Conservation (phyloP, 2,888 invertebrate species). For the Agrilus cyanescens region DNA sequence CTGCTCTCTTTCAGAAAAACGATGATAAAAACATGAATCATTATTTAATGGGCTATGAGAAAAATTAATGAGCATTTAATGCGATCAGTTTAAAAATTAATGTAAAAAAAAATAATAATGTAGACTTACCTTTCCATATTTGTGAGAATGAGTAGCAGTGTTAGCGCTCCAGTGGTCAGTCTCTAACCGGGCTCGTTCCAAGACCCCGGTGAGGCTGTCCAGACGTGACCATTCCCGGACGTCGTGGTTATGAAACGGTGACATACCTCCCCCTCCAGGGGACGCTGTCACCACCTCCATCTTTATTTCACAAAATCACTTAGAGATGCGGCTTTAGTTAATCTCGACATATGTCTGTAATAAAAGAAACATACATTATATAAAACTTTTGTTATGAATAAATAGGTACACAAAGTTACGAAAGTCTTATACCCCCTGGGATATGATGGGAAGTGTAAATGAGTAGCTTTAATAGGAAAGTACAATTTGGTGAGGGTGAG, state of each 20-base stretch:
- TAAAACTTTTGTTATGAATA: too few relatives aligned
- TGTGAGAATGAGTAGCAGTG: conserved; percentile 36
- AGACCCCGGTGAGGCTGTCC: conserved; percentile 41
- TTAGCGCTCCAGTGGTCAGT: conserved; percentile 42
- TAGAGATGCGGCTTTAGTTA: conserved; percentile 13
- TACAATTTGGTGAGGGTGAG: too few relatives aligned
- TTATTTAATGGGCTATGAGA: too few relatives aligned
- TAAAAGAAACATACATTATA: not conserved
- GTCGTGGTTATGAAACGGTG: conserved; percentile 40
- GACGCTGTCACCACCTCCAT: conserved; percentile 35
- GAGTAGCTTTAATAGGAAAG: too few relatives aligned
- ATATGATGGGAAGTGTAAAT: too few relatives aligned
- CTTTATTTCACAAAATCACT: conserved; percentile 1
- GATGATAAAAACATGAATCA: too few relatives aligned
- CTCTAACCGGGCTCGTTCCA: conserved; percentile 42
- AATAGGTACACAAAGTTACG: too few relatives aligned
- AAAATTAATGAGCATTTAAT: too few relatives aligned
- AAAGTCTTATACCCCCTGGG: too few relatives aligned
- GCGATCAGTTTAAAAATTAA: too few relatives aligned
- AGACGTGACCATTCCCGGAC: conserved; percentile 44
- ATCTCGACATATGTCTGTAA: not conserved
- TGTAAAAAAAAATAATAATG: not conserved
- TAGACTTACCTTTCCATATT: conserved; percentile 40
- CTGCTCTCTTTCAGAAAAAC: too few relatives aligned
- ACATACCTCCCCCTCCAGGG: conserved; percentile 26